Conservation (phyloP, 2,888 invertebrate species). For the Erpobdella octoculata region DNA sequence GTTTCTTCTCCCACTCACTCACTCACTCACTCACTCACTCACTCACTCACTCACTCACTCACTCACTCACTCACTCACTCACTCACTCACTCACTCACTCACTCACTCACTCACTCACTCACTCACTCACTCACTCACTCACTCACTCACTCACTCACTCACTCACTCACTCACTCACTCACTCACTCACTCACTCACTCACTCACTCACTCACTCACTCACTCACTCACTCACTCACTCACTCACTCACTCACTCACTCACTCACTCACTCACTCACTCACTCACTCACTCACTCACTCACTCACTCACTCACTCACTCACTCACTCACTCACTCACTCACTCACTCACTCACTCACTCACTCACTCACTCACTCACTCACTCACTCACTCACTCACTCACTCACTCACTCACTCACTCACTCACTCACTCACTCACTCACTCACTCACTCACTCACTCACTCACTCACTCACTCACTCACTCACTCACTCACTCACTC, state of each 20-base stretch:
- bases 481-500: conserved; percentile 31
- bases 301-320: neutral
- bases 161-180: conserved; percentile 29
- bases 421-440: neutral
- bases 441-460: conserved; percentile 19
- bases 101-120: conserved; percentile 23
- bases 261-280: conserved; percentile 27
- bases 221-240: conserved; percentile 29
- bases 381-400: conserved; percentile 3
- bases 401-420: conserved; percentile 11
- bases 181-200: conserved; percentile 29
- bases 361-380: neutral
- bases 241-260: conserved; percentile 30
- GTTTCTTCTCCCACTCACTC: neutral
- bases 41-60: conserved; percentile 18
- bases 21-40: conserved; percentile 6
- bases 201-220: conserved; percentile 29
- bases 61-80: conserved; percentile 18
- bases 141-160: conserved; percentile 30
- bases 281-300: conserved; percentile 27
- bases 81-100: conserved; percentile 18
- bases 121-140: conserved; percentile 31
- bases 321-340: no score
- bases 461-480: conserved; percentile 25
- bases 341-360: no score